These are phyloP conservation scores for Hipposideros larvatus DNA, from an alignment of 2,797 vertebrate species.

Conservation along the genomic window DNA sequence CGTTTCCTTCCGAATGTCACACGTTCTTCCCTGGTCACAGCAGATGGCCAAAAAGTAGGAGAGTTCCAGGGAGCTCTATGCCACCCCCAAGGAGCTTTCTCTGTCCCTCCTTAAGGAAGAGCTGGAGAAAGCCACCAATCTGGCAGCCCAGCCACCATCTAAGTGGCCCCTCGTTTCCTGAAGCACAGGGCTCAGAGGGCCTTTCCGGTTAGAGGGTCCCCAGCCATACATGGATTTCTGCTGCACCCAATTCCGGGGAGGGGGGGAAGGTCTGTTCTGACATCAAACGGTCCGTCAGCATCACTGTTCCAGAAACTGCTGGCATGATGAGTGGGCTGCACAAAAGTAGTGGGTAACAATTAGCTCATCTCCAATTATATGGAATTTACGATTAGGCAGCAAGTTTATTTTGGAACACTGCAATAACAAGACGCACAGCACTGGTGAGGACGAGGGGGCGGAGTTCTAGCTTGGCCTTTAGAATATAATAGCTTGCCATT, in stretches of 20 bases:
- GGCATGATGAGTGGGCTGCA: not conserved
- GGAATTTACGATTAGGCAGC: slow-evolving; percentile 80
- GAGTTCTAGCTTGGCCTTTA: slow-evolving; percentile 62
- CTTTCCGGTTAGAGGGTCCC: slow-evolving; percentile 21
- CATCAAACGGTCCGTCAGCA: slow-evolving; percentile 78
- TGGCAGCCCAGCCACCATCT: not conserved
- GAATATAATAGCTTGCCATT: slow-evolving; percentile 81
- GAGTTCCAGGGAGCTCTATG: not conserved
- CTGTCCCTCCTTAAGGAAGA: not conserved
- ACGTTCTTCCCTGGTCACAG: not conserved
- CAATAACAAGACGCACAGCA: slow-evolving; percentile 68
- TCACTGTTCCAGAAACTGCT: not conserved
- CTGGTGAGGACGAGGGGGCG: slow-evolving; percentile 46
- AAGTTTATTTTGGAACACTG: slow-evolving; percentile 81
- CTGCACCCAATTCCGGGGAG: slow-evolving; percentile 40
- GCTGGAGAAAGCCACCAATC: not conserved
- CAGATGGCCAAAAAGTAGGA: not conserved
- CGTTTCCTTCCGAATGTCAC: not conserved
- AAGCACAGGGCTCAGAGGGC: not conserved
- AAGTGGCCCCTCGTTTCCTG: rapidly evolving
- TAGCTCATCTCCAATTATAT: slow-evolving; percentile 60
- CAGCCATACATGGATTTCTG: slow-evolving; percentile 47
- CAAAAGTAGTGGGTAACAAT: slow-evolving; percentile 16
- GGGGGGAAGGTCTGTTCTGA: slow-evolving; percentile 67
- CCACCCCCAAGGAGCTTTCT: not conserved